Base-by-base conservation (phyloP, 2,113 vertebrate species). In the Grus americana region DNA sequence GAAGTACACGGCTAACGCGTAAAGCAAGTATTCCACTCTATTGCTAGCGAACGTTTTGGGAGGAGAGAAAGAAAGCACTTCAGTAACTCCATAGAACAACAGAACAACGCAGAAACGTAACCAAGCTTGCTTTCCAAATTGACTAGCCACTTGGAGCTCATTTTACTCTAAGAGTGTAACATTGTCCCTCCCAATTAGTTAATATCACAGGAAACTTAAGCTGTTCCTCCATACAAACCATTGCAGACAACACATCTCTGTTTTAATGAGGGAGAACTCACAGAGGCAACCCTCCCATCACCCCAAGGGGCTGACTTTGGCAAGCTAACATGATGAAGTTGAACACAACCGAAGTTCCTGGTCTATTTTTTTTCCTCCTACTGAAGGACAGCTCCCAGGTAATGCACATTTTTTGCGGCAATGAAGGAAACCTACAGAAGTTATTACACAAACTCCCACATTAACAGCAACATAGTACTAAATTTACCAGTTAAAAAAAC, bases 381-480 rank as follows among this genome's bases (percentile, higher is more conserved):
- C 46, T 59, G 36, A 85, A 91, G 66, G 44, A 72, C 36, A 88
- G 65, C 27, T 94, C 50, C 72, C 54, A n/a, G 58, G 78, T 83
- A 96, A 83, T 1, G n/a, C 3, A 6, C 50, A 12, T 30, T 93
- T 93, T 95, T 73, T 87, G 29, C 32, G 20, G 71, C 7, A 1
- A 66, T 10, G 46, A 95, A 88, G 54, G 66, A 87, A 90, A 82
- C n/a, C 62, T 70, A 65, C 46, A 20, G 16, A 95, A 95, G 47
- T 71, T 79, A 92, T 44, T 93, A 93, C 79, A 89, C 67, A 55
- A 91, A 95, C 93, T 92, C 90, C 96, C 61, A 95, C 94, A 12
- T 75, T 63, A 88, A 73, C 50, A 93, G 88, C 47, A 90, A 71
- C 58, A 65, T 4, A 2, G 58, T n/a, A 52, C 67, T 79, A 88